phyloP scores from a whole-genome alignment of 2,113 vertebrate genomes.

The Trochalopteron elliotii region DNA sequence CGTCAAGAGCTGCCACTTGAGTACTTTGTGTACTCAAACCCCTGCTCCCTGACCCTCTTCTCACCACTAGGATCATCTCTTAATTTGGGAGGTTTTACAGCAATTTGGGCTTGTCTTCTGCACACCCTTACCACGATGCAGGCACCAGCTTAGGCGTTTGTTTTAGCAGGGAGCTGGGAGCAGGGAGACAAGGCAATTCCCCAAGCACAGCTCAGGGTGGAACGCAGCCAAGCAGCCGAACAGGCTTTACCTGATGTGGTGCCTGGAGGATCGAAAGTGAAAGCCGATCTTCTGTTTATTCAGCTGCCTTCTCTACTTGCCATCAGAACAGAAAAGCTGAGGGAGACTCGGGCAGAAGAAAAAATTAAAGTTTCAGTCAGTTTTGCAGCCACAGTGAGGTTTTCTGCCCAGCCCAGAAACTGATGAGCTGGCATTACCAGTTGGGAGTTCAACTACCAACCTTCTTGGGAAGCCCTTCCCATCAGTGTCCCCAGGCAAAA shows the following conservation, averaged over 20 bases:
- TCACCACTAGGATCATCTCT: not conserved
- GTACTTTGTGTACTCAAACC: not conserved
- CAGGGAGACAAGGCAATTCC: not conserved
- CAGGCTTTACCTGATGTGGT: not conserved
- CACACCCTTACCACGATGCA: fast-evolving
- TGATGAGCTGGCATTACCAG: not conserved
- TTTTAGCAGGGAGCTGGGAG: not conserved
- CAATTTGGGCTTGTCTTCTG: not conserved
- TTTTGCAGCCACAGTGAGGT: not conserved
- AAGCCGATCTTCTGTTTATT: not conserved
- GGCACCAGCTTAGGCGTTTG: fast-evolving
- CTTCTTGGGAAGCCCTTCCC: not conserved
- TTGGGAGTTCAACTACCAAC: not conserved
- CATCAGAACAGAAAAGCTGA: not conserved
- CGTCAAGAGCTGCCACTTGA: not conserved
- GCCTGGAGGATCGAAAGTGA: not conserved
- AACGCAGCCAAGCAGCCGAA: not conserved
- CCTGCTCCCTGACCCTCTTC: not conserved
- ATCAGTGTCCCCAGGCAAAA: not conserved
- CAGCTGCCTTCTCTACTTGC: not conserved
- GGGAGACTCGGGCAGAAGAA: not conserved
- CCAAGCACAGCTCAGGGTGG: too few species aligned
- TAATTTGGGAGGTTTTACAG: not conserved
- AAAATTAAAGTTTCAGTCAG: not conserved
- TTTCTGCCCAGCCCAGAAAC: not conserved